phyloP scores from a whole-genome alignment of 2,797 vertebrate species.

The Catostomus latipinnis region DNA sequence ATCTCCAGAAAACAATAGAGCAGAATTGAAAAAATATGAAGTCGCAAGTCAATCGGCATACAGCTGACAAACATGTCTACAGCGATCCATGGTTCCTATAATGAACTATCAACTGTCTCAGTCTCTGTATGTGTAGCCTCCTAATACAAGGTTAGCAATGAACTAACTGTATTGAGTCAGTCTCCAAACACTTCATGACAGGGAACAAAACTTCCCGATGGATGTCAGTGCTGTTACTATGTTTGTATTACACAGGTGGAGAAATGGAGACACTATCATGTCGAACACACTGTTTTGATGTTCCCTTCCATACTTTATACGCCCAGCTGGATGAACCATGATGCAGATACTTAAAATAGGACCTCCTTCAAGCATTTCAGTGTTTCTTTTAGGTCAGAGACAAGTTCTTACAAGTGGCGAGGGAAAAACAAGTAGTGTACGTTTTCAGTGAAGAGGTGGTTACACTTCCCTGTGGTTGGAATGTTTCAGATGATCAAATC shows the following conservation, averaged over 20 bases:
- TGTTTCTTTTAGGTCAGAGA: slow-evolving; percentile 40
- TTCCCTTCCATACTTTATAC: slow-evolving; percentile 51
- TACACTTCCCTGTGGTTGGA: not conserved
- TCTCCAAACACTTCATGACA: slow-evolving; percentile 65
- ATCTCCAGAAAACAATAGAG: slow-evolving; percentile 74
- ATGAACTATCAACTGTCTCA: slow-evolving; percentile 81
- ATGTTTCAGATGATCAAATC: slow-evolving; percentile 20
- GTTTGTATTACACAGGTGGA: slow-evolving; percentile 59
- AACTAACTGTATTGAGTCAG: slow-evolving; percentile 74
- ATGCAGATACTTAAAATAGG: slow-evolving; percentile 53
- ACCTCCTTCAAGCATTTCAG: slow-evolving; percentile 41
- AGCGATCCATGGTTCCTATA: slow-evolving; percentile 76
- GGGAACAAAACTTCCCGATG: slow-evolving; percentile 67
- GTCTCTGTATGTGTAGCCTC: slow-evolving; percentile 64
- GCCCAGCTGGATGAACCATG: slow-evolving; percentile 47
- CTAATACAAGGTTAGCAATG: slow-evolving; percentile 72
- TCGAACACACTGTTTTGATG: slow-evolving; percentile 36
- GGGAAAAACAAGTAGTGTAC: slow-evolving; percentile 21
- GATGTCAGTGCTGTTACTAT: slow-evolving; percentile 58
- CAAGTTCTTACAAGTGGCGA: slow-evolving; percentile 23
- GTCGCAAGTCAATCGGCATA: slow-evolving; percentile 68
- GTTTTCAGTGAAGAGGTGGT: slow-evolving; percentile 16
- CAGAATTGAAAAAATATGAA: slow-evolving; percentile 70
- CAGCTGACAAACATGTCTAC: slow-evolving; percentile 70
- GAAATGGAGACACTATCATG: slow-evolving; percentile 62